Conservation (phyloP, 2,113 vertebrate species). For the Mesitornis unicolor region DNA sequence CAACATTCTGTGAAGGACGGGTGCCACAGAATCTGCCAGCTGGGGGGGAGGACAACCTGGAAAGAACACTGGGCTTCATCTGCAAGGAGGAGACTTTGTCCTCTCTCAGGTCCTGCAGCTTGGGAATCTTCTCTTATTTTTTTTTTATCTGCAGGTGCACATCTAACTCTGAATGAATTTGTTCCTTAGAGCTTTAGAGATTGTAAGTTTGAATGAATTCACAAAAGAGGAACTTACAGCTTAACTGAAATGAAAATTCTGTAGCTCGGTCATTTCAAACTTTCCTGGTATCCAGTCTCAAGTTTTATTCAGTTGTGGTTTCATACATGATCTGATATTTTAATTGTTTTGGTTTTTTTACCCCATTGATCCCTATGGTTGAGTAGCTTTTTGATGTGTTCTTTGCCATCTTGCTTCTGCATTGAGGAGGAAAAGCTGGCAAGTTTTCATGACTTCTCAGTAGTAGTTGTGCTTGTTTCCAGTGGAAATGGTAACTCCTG, state of each 20-base stretch:
- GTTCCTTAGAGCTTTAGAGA: not conserved
- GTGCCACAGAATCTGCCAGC: not conserved
- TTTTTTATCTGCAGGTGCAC: not conserved
- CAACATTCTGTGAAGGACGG: no score
- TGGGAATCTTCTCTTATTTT: not conserved
- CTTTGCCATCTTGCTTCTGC: not conserved
- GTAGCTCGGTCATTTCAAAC: not conserved
- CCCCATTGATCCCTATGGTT: not conserved
- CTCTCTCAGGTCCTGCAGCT: not conserved
- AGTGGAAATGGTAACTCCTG: constrained; percentile 55
- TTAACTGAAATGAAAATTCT: not conserved
- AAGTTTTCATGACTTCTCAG: not conserved
- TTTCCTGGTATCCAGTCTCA: not conserved
- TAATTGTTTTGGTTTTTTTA: no score
- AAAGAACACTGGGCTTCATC: not conserved
- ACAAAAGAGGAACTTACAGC: not conserved
- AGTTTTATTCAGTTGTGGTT: not conserved
- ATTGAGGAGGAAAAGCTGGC: not conserved
- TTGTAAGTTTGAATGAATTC: not conserved
- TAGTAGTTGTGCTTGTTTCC: constrained; percentile 43
- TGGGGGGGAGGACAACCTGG: not conserved
- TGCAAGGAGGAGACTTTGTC: not conserved
- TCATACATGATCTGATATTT: not conserved
- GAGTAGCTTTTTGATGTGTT: not conserved
- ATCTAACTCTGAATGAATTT: not conserved